Base-by-base conservation (phyloP, 2,888 invertebrate genomes). In the Rhorus exstirpatorius region DNA sequence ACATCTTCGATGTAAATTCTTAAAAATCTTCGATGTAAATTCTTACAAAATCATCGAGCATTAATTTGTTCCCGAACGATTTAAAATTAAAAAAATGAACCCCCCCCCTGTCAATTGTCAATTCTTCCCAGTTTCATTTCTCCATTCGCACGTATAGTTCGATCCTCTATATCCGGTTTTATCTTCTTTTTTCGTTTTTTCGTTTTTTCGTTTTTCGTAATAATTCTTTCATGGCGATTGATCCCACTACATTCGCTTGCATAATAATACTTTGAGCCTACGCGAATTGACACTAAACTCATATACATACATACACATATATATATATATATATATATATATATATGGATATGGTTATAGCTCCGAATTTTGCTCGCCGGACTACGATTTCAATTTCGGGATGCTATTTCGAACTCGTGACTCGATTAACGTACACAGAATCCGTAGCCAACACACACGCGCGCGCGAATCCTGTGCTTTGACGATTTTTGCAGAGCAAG, bases 401-500 rank as follows among this genome's bases (percentile, higher is more conserved):
- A 82, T 82, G 78, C 81, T 82, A 82, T 82, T 82, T 82, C 81
- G 81, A 82, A 82, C 81, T 78, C 49, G 63, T 82, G 78, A 82
- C 78, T 78, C 81, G 78, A 82, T 82, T 82, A 82, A 78, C 81
- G 81, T n/a, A n/a, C n/a, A n/a, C 81, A 82, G 41, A 74, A 74
- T 82, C 78, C 67, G 72, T 67, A 53, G 72, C 53, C 70, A n/a
- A 41, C 41, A 55, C 53, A 41, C 70, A 41, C 70, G 55, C n/a
- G n/a, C n/a, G 7, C 19, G 7, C 14, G 60, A 77, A 77, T 70
- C 53, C 70, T 14, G 77, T n/a, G 70, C 77, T 77, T 77, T 77
- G 77, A 77, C 70, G 77, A 61, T 46, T 68, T 51, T 67, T 51
- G 46, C 21, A 24, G 58, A 41, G n/a, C 58, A 49, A 8, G n/a